Evolutionary conservation across 1,140 invertebrate genomes (phyloP), one percentile per base, ranked within the genome.

Genomic region (Drosophila simulans): DNA sequence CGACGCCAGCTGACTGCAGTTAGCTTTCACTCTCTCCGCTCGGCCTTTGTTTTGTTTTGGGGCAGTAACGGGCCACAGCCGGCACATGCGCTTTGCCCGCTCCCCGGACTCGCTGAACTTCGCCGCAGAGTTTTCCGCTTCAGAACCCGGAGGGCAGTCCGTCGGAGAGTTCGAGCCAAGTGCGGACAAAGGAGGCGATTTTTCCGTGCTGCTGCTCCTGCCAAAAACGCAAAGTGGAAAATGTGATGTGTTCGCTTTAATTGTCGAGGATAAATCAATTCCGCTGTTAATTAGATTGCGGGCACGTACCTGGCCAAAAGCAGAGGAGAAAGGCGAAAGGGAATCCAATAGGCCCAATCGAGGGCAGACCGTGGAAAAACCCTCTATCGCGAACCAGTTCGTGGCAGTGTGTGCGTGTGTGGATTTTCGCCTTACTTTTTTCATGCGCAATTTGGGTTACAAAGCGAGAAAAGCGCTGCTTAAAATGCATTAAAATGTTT

Each of bases 361-460:
- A 46, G 43, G 48, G 39, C 42, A 43, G 51, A 54, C 55, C 42
- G 69, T 78, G 64, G 64, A 81, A 82, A 88, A 88, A 68, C 77
- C 71, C 60, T 22, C 25, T 52, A 13, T 48, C 27, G 52, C 58
- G 48, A 54, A 51, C 48, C 48, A 51, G 48, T 51, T 51, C 27
- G 60, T 64, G 52, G 42, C 39, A 34, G 63, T 73, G 57, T 65
- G 63, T 59, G 48, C 66, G 58, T 59, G 22, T 80, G 64, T 80
- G 45, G 71, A 57, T 78, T 80, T 86, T 75, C 76, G 68, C 58
- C 81, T 86, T 83, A 76, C 60, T 77, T 88, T 85, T 88, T 88
- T 88, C 79, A 88, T 88, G 79, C 83, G 83, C 83, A 88, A 88
- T 88, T 88, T 89, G 79, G 84, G 82, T 83, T 86, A 88, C 65